A percentile compares a stretch with the other conserved stretches of the same genome.
phyloP scores from a whole-genome alignment of 2,888 invertebrate genomes.

The Acanthosoma haemorrhoidale region DNA sequence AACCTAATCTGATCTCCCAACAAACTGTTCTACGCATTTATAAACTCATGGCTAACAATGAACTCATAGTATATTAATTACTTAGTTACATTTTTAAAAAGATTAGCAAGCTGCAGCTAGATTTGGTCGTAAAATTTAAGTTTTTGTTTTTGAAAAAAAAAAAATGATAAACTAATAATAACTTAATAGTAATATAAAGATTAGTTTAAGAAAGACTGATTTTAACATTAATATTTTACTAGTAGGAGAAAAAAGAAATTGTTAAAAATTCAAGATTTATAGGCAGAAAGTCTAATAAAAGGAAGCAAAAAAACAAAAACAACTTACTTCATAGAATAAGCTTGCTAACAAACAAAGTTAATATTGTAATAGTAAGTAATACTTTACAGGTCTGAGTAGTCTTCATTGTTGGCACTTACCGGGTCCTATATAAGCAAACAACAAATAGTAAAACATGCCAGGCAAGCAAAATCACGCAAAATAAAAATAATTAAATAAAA shows the following conservation, averaged over 20 bases:
- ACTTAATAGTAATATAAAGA: too few species aligned
- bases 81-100: too few species aligned
- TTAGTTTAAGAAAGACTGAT: too few species aligned
- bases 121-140: too few species aligned
- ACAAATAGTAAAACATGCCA: slow-evolving; percentile 7
- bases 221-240: too few species aligned
- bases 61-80: too few species aligned
- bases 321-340: slow-evolving; percentile 15
- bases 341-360: background rate
- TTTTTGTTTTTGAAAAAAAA: too few species aligned
- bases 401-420: slow-evolving; percentile 14
- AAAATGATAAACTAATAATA: too few species aligned
- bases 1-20: too few species aligned
- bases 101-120: too few species aligned
- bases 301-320: background rate
- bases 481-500: background rate
- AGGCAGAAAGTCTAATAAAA: background rate
- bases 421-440: slow-evolving; percentile 22
- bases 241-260: background rate
- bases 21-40: too few species aligned
- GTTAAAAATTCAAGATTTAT: background rate
- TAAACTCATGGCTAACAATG: too few species aligned
- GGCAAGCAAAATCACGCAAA: slow-evolving; percentile 9
- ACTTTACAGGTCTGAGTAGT: slow-evolving; percentile 11
- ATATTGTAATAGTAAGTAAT: slow-evolving; percentile 8